Evolutionary conservation across 1,140 invertebrate genomes (phyloP).

Genomic region (Psix sp.): DNA sequence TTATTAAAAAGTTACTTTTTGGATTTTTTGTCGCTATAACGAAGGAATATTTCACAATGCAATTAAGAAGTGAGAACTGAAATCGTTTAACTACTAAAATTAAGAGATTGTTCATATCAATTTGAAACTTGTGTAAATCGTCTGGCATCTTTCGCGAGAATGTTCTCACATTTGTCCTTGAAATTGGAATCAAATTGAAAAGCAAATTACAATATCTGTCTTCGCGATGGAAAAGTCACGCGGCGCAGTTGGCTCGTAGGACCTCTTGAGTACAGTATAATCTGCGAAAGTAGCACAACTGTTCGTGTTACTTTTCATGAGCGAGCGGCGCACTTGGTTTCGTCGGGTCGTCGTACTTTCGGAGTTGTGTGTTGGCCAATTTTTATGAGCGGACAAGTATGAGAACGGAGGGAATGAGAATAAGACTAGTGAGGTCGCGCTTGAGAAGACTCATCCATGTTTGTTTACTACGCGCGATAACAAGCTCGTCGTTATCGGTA

Average conservation of each 20-base stretch:
- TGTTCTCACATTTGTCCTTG: too few species aligned
- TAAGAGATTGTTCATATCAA: too few species aligned
- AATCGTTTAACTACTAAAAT: too few species aligned
- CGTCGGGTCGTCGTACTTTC: conserved; percentile 29
- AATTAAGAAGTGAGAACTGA: too few species aligned
- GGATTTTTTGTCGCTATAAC: too few species aligned
- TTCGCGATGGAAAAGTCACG: conserved; percentile 2
- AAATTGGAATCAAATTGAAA: too few species aligned
- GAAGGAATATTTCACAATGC: too few species aligned
- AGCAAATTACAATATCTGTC: conserved; percentile 24
- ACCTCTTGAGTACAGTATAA: conserved; percentile 36
- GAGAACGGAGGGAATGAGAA: background rate
- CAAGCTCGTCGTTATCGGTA: conserved; percentile 19
- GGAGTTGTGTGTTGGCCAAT: conserved; percentile 16
- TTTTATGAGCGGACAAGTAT: conserved; percentile 19
- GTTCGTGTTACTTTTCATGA: conserved; percentile 54
- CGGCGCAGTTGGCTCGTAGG: conserved; percentile 8
- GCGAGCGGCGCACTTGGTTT: conserved; percentile 31
- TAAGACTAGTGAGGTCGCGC: background rate
- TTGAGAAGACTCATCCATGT: conserved; percentile 4
- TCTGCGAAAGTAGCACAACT: conserved; percentile 50
- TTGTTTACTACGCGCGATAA: conserved; percentile 8
- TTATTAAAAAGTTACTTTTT: too few species aligned
- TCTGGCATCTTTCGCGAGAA: too few species aligned
- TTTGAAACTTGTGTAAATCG: too few species aligned